Evolutionary conservation across 2,113 vertebrate genomes (phyloP).

Genomic region (Acrocephalus kingi): DNA sequence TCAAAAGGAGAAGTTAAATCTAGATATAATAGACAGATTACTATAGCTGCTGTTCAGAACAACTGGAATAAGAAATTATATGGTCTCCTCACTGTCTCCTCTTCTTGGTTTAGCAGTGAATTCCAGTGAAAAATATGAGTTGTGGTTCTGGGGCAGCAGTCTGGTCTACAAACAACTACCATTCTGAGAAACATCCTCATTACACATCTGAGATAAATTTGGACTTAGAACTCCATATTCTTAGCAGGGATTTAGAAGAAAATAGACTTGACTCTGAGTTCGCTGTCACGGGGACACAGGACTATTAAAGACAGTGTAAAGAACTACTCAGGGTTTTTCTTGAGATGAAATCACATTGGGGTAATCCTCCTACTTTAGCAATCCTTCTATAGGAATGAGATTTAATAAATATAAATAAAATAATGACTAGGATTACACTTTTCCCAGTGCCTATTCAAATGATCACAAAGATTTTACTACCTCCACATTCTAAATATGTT

Average conservation of each 20-base stretch:
- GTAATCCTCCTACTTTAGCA: neutral
- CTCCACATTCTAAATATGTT: neutral
- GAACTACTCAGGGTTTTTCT: neutral
- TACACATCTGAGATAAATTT: neutral
- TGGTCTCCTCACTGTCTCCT: neutral
- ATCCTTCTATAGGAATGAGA: neutral
- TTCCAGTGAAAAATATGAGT: neutral
- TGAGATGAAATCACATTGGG: neutral
- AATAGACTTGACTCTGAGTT: neutral
- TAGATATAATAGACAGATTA: neutral
- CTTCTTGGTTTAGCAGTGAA: neutral
- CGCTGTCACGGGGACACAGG: neutral
- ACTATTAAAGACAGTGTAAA: neutral
- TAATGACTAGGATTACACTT: neutral
- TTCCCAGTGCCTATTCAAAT: neutral
- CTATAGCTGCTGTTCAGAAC: neutral
- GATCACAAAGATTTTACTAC: neutral
- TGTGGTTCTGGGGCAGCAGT: neutral
- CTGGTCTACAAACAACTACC: neutral
- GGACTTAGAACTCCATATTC: neutral
- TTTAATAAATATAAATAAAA: neutral
- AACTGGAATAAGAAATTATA: neutral
- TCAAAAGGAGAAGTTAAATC: slow-evolving; percentile 1
- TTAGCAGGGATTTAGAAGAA: neutral
- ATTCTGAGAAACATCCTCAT: slow-evolving; percentile 4